Evolutionary conservation across 2,888 invertebrate species (phyloP).

Genomic region (Neuroscelio doddi): DNA sequence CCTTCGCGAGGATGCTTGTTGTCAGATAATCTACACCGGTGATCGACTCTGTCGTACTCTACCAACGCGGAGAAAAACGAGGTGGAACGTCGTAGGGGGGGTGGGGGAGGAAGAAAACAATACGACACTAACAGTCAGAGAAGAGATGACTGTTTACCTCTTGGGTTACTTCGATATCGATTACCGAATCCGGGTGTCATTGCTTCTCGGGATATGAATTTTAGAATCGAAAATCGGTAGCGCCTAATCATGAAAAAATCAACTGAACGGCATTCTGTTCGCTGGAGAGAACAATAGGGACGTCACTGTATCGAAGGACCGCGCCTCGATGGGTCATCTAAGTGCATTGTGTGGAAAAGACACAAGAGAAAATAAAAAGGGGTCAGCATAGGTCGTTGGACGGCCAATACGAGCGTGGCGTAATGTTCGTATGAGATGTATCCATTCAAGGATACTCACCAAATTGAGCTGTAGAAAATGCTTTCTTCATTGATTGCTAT

Average conservation of each 20-base stretch:
- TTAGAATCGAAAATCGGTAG: constrained; percentile 32
- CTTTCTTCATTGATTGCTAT: too few relatives aligned
- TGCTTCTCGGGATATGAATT: constrained; percentile 18
- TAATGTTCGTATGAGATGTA: constrained; percentile 15
- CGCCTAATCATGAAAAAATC: constrained; percentile 34
- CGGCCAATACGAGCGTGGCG: constrained; percentile 24
- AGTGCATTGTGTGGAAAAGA: constrained; percentile 34
- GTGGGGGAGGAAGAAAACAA: neutral
- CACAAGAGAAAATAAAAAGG: constrained; percentile 31
- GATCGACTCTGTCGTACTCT: too few relatives aligned
- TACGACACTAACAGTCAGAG: neutral
- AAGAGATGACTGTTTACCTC: neutral
- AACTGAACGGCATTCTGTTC: constrained; percentile 38
- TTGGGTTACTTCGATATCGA: constrained; percentile 28
- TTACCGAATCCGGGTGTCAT: constrained; percentile 38
- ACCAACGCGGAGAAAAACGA: neutral
- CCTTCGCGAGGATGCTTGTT: too few relatives aligned
- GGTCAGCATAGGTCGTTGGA: constrained; percentile 32
- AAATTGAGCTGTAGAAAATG: too few relatives aligned
- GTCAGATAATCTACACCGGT: too few relatives aligned
- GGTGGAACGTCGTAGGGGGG: too few relatives aligned
- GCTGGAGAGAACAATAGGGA: constrained; percentile 25
- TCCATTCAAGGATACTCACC: constrained; percentile 14
- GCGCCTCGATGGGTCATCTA: constrained; percentile 38
- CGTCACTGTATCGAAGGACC: constrained; percentile 23